Conservation (phyloP, 2,113 vertebrate species). For the Megalops atlanticus region DNA sequence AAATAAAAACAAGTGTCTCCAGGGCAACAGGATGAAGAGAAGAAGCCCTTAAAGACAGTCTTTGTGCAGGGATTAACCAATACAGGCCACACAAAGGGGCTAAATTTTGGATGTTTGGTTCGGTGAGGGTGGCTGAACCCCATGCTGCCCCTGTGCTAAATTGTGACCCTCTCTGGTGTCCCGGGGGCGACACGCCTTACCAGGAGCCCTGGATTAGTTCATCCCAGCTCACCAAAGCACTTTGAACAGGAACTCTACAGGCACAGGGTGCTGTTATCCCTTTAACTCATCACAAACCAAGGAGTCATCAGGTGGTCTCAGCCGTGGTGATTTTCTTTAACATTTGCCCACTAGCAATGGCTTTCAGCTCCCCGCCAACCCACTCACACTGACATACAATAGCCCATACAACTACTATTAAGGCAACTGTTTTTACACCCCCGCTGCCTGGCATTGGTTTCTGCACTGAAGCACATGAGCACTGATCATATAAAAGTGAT, state of each 20-base stretch:
- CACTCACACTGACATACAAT: too few relatives aligned
- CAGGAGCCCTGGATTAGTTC: not conserved
- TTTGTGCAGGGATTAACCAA: slow-evolving; percentile 12
- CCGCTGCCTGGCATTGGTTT: too few relatives aligned
- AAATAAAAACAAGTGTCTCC: slow-evolving; percentile 24
- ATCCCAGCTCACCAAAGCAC: not conserved
- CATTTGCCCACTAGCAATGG: too few relatives aligned
- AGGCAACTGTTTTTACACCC: too few relatives aligned
- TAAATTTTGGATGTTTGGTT: slow-evolving; percentile 18
- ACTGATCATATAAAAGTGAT: too few relatives aligned
- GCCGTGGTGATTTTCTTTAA: not conserved
- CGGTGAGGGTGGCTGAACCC: not conserved
- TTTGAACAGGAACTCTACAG: not conserved
- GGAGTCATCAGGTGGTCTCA: not conserved
- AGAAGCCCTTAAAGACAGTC: slow-evolving; percentile 9
- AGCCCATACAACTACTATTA: too few relatives aligned
- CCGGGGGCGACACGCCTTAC: not conserved
- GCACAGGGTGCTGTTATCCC: not conserved
- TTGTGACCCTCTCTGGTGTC: not conserved
- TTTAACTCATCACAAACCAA: not conserved
- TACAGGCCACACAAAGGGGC: not conserved
- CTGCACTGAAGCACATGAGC: too few relatives aligned
- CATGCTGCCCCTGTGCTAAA: not conserved
- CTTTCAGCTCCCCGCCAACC: too few relatives aligned
- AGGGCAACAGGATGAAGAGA: slow-evolving; percentile 15